A percentile compares a stretch with the other conserved stretches of the same genome.
These are phyloP conservation scores for Grapholita molesta DNA, from an alignment of 1,140 invertebrate genomes.

Conservation along the genomic window DNA sequence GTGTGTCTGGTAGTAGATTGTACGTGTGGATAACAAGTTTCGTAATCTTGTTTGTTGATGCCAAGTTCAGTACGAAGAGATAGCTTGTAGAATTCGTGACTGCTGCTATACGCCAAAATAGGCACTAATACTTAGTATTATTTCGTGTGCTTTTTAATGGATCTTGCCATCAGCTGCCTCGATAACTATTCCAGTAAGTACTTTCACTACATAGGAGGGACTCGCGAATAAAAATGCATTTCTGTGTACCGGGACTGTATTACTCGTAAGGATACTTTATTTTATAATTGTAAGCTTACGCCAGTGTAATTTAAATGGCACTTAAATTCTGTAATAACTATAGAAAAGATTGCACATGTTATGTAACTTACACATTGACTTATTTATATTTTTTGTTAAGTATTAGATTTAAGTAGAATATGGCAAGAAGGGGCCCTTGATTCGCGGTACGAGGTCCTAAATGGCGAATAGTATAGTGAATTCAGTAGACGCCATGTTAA, in stretches of 20 bases:
- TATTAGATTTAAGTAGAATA: slow-evolving; percentile 65
- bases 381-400: slow-evolving; percentile 74
- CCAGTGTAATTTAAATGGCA: slow-evolving; percentile 41
- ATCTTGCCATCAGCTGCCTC: neutral
- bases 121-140: neutral
- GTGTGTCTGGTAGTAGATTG: neutral
- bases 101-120: neutral
- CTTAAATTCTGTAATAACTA: slow-evolving; percentile 50
- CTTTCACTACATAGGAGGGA: neutral
- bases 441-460: neutral
- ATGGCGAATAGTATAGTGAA: slow-evolving; percentile 25
- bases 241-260: neutral
- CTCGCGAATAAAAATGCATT: neutral
- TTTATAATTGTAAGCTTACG: slow-evolving; percentile 31
- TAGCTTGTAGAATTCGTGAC: neutral
- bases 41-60: neutral
- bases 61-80: neutral
- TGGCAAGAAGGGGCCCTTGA: slow-evolving; percentile 37
- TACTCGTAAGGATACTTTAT: neutral
- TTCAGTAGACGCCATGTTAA: slow-evolving; percentile 42
- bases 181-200: neutral
- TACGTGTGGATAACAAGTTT: slow-evolving; percentile 3
- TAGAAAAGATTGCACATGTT: slow-evolving; percentile 71
- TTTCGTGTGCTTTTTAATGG: neutral
- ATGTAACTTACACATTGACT: slow-evolving; percentile 70